Base-by-base conservation (phyloP, 2,113 vertebrate species). In the Aleadryas rufinucha region DNA sequence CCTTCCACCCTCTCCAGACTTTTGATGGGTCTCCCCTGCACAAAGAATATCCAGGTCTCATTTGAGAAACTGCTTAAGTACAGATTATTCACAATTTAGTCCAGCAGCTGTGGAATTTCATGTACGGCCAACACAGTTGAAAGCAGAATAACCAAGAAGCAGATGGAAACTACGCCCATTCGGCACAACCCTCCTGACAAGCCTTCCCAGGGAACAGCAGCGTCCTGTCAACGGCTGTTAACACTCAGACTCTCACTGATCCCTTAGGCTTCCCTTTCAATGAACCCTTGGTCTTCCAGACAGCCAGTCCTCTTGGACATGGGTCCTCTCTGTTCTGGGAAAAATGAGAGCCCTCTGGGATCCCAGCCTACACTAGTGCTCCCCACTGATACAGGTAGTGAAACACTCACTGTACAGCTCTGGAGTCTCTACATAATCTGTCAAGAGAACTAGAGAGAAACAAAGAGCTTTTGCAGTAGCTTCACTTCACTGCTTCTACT, bases 101-200 rank as follows among this genome's bases (percentile, higher is more conserved):
- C 60, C 57, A 50, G n/a, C 28, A 60, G 33, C 57, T 89, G 54
- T 42, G 27, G 37, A 42, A 77, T 53, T 64, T 57, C 37, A 54
- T 1, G 19, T 39, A 37, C 5, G 19, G n/a, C 19, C 0, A 0
- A 44, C 30, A 45, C 8, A 20, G 41, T 0, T 57, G 77, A 75
- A 91, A 83, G 35, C 44, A 71, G 59, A 74, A 24, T 16, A 78
- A 87, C 5, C 0, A 0, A 87, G 52, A 41, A 84, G 77, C 21
- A 69, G 80, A 68, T 27, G 80, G 72, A 56, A 92, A 61, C 7
- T 2, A 23, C 41, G 41, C 69, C 59, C 13, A 13, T 13, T 16
- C 59, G 77, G 50, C 35, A 66, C 39, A 26, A 13, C 13, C 11
- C 33, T 84, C 69, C 44, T n/a, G 31, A 85, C 17, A 49, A 65